Conservation (phyloP, 2,888 invertebrate species). For the Halocaridina rubra region DNA sequence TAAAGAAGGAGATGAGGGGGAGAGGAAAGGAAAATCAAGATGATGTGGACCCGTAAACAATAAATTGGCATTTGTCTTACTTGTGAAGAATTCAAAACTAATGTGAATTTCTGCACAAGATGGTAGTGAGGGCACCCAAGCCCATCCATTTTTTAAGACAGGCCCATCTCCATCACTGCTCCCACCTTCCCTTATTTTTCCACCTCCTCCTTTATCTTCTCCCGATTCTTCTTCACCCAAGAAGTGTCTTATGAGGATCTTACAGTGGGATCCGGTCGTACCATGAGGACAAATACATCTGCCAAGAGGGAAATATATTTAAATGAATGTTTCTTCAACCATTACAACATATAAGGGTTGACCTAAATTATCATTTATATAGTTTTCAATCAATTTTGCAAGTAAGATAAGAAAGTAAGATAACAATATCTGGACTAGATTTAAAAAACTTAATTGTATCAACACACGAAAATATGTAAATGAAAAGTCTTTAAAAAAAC, state of each 20-base stretch:
- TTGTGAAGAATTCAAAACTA: conserved; percentile 83
- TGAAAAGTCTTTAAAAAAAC: no score
- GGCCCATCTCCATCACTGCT: neutral
- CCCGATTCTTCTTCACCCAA: neutral
- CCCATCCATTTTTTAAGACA: conserved; percentile 76
- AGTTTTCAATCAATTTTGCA: no score
- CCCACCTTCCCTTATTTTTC: neutral
- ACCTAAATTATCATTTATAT: no score
- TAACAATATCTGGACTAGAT: no score
- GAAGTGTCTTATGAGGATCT: conserved; percentile 56
- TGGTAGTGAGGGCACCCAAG: conserved; percentile 88
- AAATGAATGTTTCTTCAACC: no score
- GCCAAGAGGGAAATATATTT: neutral
- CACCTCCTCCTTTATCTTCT: neutral
- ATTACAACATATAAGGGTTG: no score
- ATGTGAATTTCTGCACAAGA: conserved; percentile 87
- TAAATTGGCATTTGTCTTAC: conserved; percentile 82
- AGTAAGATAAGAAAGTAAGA: no score
- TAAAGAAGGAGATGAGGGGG: no score
- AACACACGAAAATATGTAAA: no score
- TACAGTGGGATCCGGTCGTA: conserved; percentile 85
- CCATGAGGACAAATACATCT: conserved; percentile 86
- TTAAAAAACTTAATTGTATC: no score
- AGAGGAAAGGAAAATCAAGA: neutral
- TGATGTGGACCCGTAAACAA: conserved; percentile 74